Base-by-base conservation (phyloP, 2,888 invertebrate genomes). In the Cynaeus angustus region DNA sequence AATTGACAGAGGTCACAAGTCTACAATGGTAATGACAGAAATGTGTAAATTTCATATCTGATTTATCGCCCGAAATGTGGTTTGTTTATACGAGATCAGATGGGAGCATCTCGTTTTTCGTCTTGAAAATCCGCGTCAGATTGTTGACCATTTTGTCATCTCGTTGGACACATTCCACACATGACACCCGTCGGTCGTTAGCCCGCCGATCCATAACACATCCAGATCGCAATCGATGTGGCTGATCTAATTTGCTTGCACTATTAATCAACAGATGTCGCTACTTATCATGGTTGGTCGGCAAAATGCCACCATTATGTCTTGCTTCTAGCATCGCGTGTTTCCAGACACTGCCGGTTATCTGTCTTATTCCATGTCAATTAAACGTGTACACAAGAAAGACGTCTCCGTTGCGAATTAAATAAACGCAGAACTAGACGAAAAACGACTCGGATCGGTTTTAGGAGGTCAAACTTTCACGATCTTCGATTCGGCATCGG, bases 401-500 rank as follows among this genome's bases (percentile, higher is more conserved):
- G 65, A 62, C 56, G 45, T 58, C 56, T 41, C 52, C 52, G 16
- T 38, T 64, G 68, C 68, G 38, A 68, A 68, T 68, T 62, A 46
- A 68, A 53, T 30, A 30, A 45, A 13, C 28, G 56, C 14, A 45
- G 10, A 14, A 33, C 33, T 1, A 33, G 33, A 33, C 33, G 33
- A 33, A 33, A 46, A 13, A 33, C 14, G 48, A n/a, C 16, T 21
- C 30, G 6, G 52, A 55, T n/a, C 13, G 6, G 3, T 13, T 79
- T 80, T 79, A 78, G 75, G 77, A 81, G 80, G 79, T 80, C 77
- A 79, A 79, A 80, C 80, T 80, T 80, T 79, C 77, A 72, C 77
- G 74, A 61, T 48, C 48, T 9, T 48, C 48, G 48, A 21, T 21
- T 21, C n/a, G 14, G 14, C 48, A 3, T 14, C 7, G 14, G 14